These are phyloP conservation scores for Spodoptera exigua DNA, from an alignment of 2,888 invertebrate species.

Conservation along the genomic window DNA sequence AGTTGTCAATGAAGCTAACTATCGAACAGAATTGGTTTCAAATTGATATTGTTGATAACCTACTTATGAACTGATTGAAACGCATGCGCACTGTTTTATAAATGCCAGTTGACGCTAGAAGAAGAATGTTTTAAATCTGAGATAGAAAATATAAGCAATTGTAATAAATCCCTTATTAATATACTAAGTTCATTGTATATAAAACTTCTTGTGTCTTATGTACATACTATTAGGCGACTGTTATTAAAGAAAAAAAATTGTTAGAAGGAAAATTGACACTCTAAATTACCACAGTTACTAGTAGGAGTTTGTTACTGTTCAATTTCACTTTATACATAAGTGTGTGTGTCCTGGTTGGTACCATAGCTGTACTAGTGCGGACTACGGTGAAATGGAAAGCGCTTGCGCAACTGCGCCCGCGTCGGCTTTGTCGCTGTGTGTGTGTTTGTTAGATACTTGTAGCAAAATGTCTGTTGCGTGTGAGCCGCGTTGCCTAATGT, in stretches of 20 bases:
- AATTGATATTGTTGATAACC: conserved; percentile 65
- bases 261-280: conserved; percentile 16
- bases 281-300: conserved; percentile 3
- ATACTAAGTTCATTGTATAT: no score
- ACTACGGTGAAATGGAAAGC: conserved; percentile 85
- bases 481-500: conserved; percentile 60
- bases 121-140: neutral
- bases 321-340: conserved; percentile 36
- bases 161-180: no score
- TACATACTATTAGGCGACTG: no score
- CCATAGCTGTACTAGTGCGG: conserved; percentile 50
- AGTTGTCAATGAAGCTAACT: conserved; percentile 54
- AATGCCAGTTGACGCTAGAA: conserved; percentile 6
- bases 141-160: no score
- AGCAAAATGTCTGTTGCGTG: conserved; percentile 55
- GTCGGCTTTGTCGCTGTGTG: conserved; percentile 47
- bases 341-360: conserved; percentile 33
- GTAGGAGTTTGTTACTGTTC: conserved; percentile 13
- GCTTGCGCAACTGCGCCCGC: conserved; percentile 79
- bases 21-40: conserved; percentile 57
- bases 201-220: no score
- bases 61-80: conserved; percentile 57
- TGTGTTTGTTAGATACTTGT: conserved; percentile 50
- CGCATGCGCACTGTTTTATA: conserved; percentile 22
- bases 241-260: neutral